A percentile compares a stretch with the other conserved stretches of the same genome.
phyloP scores from a whole-genome alignment of 2,113 vertebrate species.

The Kryptolebias marmoratus region DNA sequence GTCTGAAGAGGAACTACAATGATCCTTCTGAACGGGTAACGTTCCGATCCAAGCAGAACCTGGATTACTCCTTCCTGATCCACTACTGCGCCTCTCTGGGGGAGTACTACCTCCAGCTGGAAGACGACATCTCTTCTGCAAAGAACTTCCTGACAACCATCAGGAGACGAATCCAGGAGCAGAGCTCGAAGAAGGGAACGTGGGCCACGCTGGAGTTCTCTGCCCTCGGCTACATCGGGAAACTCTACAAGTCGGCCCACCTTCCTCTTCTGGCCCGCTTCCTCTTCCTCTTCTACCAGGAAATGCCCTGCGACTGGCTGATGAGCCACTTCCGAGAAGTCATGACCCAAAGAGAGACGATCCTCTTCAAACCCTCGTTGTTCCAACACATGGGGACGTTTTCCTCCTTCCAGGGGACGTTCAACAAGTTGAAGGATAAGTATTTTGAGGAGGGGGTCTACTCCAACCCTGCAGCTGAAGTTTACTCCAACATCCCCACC shows the following conservation, averaged over 20 bases:
- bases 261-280: constrained; percentile 83
- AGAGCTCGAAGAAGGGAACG: constrained; percentile 43
- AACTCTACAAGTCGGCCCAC: constrained; percentile 84
- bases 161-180: constrained; percentile 65
- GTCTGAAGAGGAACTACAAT: constrained; percentile 81
- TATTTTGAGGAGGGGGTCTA: constrained; percentile 74
- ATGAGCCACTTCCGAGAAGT: constrained; percentile 83
- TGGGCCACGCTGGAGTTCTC: constrained; percentile 92
- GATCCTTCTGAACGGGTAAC: constrained; percentile 79
- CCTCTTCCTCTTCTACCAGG: constrained; percentile 88
- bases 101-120: constrained; percentile 87
- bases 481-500: constrained; percentile 77
- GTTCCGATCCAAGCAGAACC: constrained; percentile 89
- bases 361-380: constrained; percentile 85
- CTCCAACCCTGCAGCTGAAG: constrained; percentile 77
- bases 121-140: constrained; percentile 79
- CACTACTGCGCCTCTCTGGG: constrained; percentile 83
- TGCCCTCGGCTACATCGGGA: constrained; percentile 86
- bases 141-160: constrained; percentile 82
- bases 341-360: constrained; percentile 80
- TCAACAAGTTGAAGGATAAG: constrained; percentile 82
- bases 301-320: constrained; percentile 88
- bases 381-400: constrained; percentile 84
- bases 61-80: constrained; percentile 85
- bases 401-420: constrained; percentile 78